A percentile compares a stretch with the other conserved stretches of the same genome.
These are phyloP conservation scores for Numida meleagris DNA, from an alignment of 2,113 vertebrate genomes.

Conservation along the genomic window DNA sequence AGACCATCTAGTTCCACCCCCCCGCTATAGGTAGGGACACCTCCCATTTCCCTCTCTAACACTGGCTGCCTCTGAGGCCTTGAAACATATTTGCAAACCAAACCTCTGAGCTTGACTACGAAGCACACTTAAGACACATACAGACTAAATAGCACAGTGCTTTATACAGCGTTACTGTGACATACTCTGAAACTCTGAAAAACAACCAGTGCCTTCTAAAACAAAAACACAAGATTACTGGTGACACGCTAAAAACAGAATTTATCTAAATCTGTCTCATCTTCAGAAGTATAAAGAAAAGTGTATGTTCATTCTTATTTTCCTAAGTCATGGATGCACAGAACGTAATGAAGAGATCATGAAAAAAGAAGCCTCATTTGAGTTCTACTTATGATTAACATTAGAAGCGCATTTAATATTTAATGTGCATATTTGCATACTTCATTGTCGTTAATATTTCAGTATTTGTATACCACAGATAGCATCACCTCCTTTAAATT, in stretches of 20 bases:
- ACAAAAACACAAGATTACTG: neutral
- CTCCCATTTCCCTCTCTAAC: neutral
- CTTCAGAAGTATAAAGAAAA: neutral
- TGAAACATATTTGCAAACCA: neutral
- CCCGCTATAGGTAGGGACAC: too few relatives aligned
- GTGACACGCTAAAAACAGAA: neutral
- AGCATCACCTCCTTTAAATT: neutral
- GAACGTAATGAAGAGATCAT: neutral
- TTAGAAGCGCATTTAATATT: constrained; percentile 16
- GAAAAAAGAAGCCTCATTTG: neutral
- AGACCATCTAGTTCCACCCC: too few relatives aligned
- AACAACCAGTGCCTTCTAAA: neutral
- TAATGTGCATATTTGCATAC: neutral
- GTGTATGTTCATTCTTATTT: neutral
- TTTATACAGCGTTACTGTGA: neutral
- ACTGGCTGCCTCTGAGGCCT: rapidly evolving
- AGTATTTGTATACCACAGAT: neutral
- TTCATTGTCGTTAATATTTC: constrained; percentile 43
- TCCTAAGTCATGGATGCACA: neutral
- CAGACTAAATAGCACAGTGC: neutral
- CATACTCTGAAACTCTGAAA: neutral
- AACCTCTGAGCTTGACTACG: neutral
- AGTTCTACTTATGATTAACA: neutral
- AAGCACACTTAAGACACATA: neutral
- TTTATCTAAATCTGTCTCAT: neutral